Base-by-base conservation (phyloP, 2,888 invertebrate genomes). In the Nipponacmea schrenckii region DNA sequence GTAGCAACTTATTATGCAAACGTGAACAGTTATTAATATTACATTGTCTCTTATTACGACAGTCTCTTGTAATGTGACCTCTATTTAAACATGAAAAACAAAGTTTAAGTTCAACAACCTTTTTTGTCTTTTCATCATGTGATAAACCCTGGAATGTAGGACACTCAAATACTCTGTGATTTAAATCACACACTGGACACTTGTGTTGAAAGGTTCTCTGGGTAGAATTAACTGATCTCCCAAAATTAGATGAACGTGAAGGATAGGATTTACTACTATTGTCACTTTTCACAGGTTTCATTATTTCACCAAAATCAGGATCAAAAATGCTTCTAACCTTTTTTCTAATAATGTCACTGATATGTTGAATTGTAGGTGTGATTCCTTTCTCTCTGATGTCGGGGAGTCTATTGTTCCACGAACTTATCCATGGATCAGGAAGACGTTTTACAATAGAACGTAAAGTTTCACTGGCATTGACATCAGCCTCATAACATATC, bases 251-350 rank as follows among this genome's bases (percentile, higher is more conserved):
- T 39, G 39, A 39, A 39, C 39, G 39, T 39, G 39, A 39, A 39
- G 39, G 39, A 39, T n/a, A n/a, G n/a, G n/a, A n/a, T 63, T n/a
- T 31, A 26, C 31, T 24, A 26, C 39, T 56, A 56, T 20, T 56
- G 24, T 56, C 56, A 56, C 56, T 56, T 24, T 56, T 56, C 20
- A 56, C 8, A n/a, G 56, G 17, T 50, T 39, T 17, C 8, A 46
- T 64, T 0, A 71, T n/a, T 27, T 71, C 71, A 14, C 67, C 71
- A 50, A 72, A 72, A 27, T 72, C 72, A 27, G 68, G 72, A 39
- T 72, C 72, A 68, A 68, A 72, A n/a, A 68, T 65, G 3, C 64
- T 64, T 50, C 50, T 50, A 20, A 72, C 72, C 17, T 50, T n/a
- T 56, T 72, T 64, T 14, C 71, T 17, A n/a, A n/a, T n/a, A n/a